Evolutionary conservation across 2,113 vertebrate species (phyloP).

Genomic region (Odontesthes bonariensis): DNA sequence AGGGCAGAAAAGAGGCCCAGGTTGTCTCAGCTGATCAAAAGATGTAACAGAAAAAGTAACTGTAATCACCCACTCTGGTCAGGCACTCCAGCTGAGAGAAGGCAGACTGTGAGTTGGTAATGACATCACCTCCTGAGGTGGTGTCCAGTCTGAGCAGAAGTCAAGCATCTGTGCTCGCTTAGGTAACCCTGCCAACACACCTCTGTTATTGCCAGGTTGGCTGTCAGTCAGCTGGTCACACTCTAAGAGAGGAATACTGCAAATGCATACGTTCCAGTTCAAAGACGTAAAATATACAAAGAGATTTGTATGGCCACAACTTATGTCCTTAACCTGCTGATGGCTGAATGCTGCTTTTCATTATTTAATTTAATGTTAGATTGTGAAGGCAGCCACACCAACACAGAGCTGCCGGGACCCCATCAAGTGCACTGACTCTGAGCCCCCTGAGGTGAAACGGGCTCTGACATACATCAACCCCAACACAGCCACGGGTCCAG

Average conservation of each 20-base stretch:
- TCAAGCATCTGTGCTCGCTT: conserved; percentile 74
- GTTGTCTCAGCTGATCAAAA: conserved; percentile 54
- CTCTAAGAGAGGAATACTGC: conserved; percentile 35
- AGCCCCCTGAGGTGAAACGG: too few relatives aligned
- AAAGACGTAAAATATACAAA: conserved; percentile 15
- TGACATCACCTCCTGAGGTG: conserved; percentile 77
- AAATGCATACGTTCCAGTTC: conserved; percentile 19
- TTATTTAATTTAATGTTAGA: too few relatives aligned
- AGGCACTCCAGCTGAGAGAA: conserved; percentile 62
- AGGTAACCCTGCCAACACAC: conserved; percentile 68
- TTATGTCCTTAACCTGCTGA: too few relatives aligned
- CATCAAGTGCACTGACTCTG: too few relatives aligned
- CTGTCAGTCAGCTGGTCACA: conserved; percentile 44
- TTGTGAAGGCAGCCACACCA: too few relatives aligned
- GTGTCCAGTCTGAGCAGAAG: conserved; percentile 59
- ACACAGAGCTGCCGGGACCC: too few relatives aligned
- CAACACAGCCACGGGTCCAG: too few relatives aligned
- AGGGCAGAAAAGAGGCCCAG: conserved; percentile 32
- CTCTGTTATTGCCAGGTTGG: conserved; percentile 53
- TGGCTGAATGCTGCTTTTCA: too few relatives aligned
- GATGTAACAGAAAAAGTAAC: conserved; percentile 55
- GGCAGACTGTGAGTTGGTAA: conserved; percentile 53
- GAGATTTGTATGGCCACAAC: background rate
- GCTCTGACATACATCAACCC: too few relatives aligned
- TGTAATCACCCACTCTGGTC: conserved; percentile 55